Percentiles rank a stretch among this genome's conserved stretches.
Evolutionary conservation across 2,797 vertebrate species (phyloP).

Genomic region (Fistularia commersonii): DNA sequence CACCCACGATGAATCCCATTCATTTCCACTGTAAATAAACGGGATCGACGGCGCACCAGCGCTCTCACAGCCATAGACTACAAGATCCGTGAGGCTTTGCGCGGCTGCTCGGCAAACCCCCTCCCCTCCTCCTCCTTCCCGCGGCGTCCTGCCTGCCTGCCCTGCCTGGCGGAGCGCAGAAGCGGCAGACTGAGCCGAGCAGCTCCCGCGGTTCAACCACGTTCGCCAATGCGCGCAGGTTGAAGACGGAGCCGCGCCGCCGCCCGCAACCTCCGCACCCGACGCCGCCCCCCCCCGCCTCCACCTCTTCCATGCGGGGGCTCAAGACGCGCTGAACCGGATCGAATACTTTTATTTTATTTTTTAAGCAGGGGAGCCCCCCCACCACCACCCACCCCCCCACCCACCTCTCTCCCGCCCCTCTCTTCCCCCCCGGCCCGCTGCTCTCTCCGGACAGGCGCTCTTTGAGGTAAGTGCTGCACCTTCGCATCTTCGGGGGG

Average conservation of each 20-base stretch:
- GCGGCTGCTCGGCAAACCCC: constrained; percentile 15
- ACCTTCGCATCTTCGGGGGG: constrained; percentile 5
- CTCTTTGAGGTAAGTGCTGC: constrained; percentile 54
- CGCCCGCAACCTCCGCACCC: not conserved
- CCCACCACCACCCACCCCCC: too few relatives aligned
- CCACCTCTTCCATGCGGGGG: constrained; percentile 13
- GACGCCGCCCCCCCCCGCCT: not conserved
- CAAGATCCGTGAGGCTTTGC: constrained; percentile 62
- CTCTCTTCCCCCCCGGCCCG: too few relatives aligned
- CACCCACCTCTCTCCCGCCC: too few relatives aligned
- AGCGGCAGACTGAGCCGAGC: constrained; percentile 36
- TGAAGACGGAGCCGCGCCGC: constrained; percentile 23
- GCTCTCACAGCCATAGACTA: constrained; percentile 39
- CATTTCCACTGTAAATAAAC: too few relatives aligned
- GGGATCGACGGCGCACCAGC: too few relatives aligned
- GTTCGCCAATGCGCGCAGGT: constrained; percentile 43
- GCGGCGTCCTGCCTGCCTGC: constrained; percentile 16
- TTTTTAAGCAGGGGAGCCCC: too few relatives aligned
- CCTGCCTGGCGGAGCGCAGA: constrained; percentile 39
- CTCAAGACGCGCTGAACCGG: too few relatives aligned
- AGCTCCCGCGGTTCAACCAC: constrained; percentile 22
- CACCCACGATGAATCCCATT: too few relatives aligned
- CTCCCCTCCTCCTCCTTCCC: constrained; percentile 44
- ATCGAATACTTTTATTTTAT: too few relatives aligned
- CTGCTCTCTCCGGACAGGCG: too few relatives aligned